A percentile compares a stretch with the other conserved stretches of the same genome.
phyloP scores from a whole-genome alignment of 2,888 invertebrate genomes.

The Omphaloscelis lunosa region DNA sequence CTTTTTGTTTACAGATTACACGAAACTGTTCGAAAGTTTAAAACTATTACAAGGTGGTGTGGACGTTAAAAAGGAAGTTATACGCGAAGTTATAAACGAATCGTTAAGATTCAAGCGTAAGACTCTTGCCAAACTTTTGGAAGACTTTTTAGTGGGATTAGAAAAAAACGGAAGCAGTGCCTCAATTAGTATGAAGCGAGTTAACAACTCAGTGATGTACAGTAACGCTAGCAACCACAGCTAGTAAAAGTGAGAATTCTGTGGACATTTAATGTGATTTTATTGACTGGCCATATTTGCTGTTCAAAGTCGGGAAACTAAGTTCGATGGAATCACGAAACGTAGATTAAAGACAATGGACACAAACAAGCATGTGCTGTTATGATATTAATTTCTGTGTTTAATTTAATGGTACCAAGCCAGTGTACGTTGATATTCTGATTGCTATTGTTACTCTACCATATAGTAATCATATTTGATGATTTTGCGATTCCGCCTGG shows the following conservation, averaged over 20 bases:
- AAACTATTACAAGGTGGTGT: constrained; percentile 93
- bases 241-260: constrained; percentile 77
- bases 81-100: constrained; percentile 94
- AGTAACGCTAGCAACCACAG: constrained; percentile 83
- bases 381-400: constrained; percentile 66
- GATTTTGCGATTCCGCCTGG: constrained; percentile 68
- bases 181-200: constrained; percentile 81
- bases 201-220: constrained; percentile 80
- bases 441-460: constrained; percentile 61
- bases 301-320: constrained; percentile 53
- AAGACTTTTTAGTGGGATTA: constrained; percentile 91
- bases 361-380: constrained; percentile 61
- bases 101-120: constrained; percentile 95
- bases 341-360: constrained; percentile 52
- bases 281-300: constrained; percentile 61
- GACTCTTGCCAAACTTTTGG: constrained; percentile 92
- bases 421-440: constrained; percentile 62
- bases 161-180: constrained; percentile 89
- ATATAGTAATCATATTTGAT: constrained; percentile 62
- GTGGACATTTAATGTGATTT: constrained; percentile 68
- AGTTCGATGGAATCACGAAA: constrained; percentile 48
- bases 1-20: constrained; percentile 91
- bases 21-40: constrained; percentile 93
- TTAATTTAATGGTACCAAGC: constrained; percentile 58
- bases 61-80: constrained; percentile 92